Evolutionary conservation across 2,113 vertebrate genomes (phyloP).

Genomic region (Heterotilapia buettikoferi): DNA sequence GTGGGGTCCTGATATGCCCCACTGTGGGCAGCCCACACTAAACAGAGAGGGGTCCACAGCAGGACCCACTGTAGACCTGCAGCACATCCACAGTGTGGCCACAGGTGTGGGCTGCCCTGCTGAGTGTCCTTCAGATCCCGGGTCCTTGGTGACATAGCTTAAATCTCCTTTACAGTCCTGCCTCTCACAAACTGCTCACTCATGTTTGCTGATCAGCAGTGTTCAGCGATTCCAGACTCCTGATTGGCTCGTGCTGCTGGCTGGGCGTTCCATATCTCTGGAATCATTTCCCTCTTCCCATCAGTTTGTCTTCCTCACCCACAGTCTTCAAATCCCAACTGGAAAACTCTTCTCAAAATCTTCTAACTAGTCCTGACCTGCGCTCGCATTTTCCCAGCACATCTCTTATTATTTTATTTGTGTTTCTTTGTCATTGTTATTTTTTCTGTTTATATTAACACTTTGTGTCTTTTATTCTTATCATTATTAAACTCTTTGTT

Average conservation of each 20-base stretch:
- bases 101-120: neutral
- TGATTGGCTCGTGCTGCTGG: neutral
- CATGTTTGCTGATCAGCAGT: neutral
- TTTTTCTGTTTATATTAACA: neutral
- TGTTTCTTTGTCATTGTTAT: neutral
- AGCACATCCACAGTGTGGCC: fast-evolving
- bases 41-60: neutral
- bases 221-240: fast-evolving
- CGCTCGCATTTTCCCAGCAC: fast-evolving
- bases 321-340: neutral
- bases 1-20: fast-evolving
- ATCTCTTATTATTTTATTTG: neutral
- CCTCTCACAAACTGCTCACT: neutral
- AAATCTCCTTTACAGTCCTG: neutral
- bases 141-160: fast-evolving
- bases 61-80: neutral
- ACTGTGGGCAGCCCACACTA: fast-evolving
- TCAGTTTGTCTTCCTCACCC: neutral
- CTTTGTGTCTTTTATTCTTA: neutral
- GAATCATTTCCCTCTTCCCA: neutral
- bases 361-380: neutral
- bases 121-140: neutral
- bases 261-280: neutral
- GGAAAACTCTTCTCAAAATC: neutral
- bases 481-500: neutral